These are phyloP conservation scores for Macropis europaea DNA, from an alignment of 2,888 invertebrate genomes.

Conservation along the genomic window DNA sequence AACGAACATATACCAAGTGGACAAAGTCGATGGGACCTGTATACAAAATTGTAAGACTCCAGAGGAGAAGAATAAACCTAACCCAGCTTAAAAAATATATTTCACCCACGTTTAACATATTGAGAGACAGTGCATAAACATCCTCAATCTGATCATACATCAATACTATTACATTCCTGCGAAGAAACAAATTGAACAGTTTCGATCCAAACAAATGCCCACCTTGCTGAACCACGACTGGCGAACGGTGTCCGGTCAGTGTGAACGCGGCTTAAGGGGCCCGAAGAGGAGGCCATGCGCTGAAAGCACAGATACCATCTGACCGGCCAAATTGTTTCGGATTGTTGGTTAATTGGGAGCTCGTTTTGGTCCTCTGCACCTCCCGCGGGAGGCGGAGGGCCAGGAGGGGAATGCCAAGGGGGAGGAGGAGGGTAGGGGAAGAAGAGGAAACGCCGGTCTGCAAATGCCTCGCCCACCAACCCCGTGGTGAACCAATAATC, in stretches of 20 bases:
- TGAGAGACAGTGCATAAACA: too few relatives aligned
- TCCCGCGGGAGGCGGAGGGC: slow-evolving; percentile 14
- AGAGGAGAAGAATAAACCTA: too few relatives aligned
- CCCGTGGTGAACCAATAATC: slow-evolving; percentile 69
- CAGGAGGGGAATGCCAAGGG: slow-evolving; percentile 14
- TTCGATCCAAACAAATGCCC: too few relatives aligned
- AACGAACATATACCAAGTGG: too few relatives aligned
- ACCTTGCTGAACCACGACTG: too few relatives aligned
- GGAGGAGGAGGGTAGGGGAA: slow-evolving; percentile 30
- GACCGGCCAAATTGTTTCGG: slow-evolving; percentile 76
- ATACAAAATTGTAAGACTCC: too few relatives aligned
- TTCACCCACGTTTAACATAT: too few relatives aligned
- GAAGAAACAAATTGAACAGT: too few relatives aligned
- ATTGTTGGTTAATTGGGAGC: slow-evolving; percentile 78
- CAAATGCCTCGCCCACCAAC: slow-evolving; percentile 70
- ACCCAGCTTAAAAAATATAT: too few relatives aligned
- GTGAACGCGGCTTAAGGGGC: slow-evolving; percentile 38
- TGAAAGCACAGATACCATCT: slow-evolving; percentile 70
- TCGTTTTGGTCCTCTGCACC: slow-evolving; percentile 69
- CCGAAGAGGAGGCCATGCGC: slow-evolving; percentile 16
- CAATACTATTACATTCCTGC: too few relatives aligned
- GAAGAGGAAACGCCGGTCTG: slow-evolving; percentile 45
- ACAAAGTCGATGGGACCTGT: too few relatives aligned
- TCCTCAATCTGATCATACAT: too few relatives aligned
- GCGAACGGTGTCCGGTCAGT: slow-evolving; percentile 25